Evolutionary conservation across 2,113 vertebrate species (phyloP).

Genomic region (Oreochromis aureus): DNA sequence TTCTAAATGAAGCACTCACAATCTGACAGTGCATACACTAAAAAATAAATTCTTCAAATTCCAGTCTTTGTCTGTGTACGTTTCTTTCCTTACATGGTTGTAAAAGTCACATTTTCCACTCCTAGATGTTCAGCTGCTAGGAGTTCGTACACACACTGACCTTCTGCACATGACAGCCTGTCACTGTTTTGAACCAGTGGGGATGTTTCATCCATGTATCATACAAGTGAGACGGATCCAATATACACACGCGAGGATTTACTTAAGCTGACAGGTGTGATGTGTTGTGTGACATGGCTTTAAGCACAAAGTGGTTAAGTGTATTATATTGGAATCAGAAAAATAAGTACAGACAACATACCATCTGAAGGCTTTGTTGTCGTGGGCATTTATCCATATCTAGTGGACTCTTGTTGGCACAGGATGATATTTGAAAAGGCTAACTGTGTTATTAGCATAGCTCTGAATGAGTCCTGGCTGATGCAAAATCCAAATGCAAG

Average conservation of each 20-base stretch:
- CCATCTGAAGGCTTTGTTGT: neutral
- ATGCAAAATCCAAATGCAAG: neutral
- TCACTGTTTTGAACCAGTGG: neutral
- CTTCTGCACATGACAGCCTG: neutral
- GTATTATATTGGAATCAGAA: neutral
- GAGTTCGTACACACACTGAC: neutral
- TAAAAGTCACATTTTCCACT: slow-evolving; percentile 1
- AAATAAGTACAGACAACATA: slow-evolving; percentile 2
- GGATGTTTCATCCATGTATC: neutral
- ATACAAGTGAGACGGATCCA: neutral
- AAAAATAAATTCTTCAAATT: slow-evolving; percentile 23
- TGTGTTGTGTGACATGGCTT: slow-evolving; percentile 1
- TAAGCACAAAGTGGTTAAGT: neutral
- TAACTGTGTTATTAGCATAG: neutral
- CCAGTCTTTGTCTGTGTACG: neutral
- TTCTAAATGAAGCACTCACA: neutral
- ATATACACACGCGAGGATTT: slow-evolving; percentile 11
- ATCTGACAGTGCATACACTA: slow-evolving; percentile 21
- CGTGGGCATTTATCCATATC: neutral
- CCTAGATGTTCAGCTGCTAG: neutral
- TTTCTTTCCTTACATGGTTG: neutral
- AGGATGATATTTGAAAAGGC: neutral
- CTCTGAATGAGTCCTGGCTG: neutral
- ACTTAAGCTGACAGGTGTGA: slow-evolving; percentile 25
- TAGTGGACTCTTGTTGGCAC: neutral